Percentiles rank a stretch among this genome's conserved stretches.
These are phyloP conservation scores for Malachius bipustulatus DNA, from an alignment of 2,888 invertebrate genomes.

Conservation along the genomic window DNA sequence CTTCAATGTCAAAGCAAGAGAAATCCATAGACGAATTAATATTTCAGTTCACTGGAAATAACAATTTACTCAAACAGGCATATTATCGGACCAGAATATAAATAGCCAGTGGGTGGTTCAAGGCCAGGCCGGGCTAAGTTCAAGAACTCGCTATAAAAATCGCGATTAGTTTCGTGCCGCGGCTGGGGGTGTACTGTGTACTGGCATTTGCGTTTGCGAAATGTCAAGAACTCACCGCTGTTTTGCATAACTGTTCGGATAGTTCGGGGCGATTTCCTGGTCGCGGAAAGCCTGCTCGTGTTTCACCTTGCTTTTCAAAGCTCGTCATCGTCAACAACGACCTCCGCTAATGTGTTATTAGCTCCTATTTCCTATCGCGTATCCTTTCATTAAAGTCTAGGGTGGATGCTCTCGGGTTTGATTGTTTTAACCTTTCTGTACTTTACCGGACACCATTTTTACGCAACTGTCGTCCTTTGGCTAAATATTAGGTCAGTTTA, in stretches of 20 bases:
- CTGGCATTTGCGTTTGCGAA: conserved; percentile 20
- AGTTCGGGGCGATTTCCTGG: conserved; percentile 3
- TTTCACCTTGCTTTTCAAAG: conserved; percentile 24
- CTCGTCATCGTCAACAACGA: conserved; percentile 25
- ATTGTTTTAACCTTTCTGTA: no score
- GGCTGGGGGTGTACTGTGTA: conserved; percentile 15
- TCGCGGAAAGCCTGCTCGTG: conserved; percentile 21
- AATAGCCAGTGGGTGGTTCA: conserved; percentile 10
- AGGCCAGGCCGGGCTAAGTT: conserved; percentile 12
- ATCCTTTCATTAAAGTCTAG: no score
- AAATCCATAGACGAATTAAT: no score
- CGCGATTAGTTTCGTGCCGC: conserved; percentile 14
- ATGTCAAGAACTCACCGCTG: conserved; percentile 20
- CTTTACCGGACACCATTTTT: no score
- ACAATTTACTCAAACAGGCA: no score
- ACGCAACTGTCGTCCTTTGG: no score
- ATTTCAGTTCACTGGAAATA: no score
- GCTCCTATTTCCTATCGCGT: conserved; percentile 25
- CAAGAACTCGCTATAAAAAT: conserved; percentile 10
- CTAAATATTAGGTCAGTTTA: no score
- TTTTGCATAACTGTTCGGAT: conserved; percentile 9
- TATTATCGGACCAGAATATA: no score
- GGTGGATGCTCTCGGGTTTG: no score
- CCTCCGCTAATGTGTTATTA: conserved; percentile 20
- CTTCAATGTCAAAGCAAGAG: no score